Evolutionary conservation across 2,888 invertebrate species (phyloP).

Genomic region (Calameuta filiformis): DNA sequence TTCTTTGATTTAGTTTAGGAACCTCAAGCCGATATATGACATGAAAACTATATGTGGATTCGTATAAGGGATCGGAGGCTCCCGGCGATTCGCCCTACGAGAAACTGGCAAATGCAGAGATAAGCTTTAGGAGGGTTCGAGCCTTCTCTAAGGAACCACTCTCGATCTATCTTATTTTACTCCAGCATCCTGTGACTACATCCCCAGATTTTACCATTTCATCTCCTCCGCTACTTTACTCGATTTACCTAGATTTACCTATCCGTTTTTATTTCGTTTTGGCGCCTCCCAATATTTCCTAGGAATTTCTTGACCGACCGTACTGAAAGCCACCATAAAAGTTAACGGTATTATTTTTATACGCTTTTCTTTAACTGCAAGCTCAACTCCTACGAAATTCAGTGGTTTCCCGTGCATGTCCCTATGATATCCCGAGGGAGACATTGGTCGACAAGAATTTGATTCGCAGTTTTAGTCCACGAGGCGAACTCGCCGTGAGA

Average conservation of each 20-base stretch:
- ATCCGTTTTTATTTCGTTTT: not conserved
- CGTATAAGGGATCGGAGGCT: not conserved
- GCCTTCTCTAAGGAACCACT: slow-evolving; percentile 42
- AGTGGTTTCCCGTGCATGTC: not conserved
- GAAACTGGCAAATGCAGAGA: slow-evolving; percentile 37
- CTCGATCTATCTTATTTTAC: slow-evolving; percentile 45
- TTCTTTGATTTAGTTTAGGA: slow-evolving; percentile 48
- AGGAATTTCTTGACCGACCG: not conserved
- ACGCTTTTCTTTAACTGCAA: not conserved
- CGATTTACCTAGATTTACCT: not conserved
- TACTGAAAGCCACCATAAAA: not conserved
- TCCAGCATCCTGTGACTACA: not conserved
- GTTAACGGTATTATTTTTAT: not conserved
- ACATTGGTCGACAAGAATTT: not conserved
- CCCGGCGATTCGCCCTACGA: not conserved
- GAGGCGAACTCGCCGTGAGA: not conserved
- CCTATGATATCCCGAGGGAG: not conserved
- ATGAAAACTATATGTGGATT: not conserved
- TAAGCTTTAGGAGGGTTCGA: slow-evolving; percentile 40
- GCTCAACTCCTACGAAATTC: not conserved
- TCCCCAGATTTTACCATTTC: not conserved
- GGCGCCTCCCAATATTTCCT: not conserved
- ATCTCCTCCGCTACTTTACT: not conserved
- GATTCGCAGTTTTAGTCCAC: not conserved
- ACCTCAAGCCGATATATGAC: not conserved